Evolutionary conservation across 2,113 vertebrate species (phyloP).

Genomic region (Herpailurus yagouaroundi): DNA sequence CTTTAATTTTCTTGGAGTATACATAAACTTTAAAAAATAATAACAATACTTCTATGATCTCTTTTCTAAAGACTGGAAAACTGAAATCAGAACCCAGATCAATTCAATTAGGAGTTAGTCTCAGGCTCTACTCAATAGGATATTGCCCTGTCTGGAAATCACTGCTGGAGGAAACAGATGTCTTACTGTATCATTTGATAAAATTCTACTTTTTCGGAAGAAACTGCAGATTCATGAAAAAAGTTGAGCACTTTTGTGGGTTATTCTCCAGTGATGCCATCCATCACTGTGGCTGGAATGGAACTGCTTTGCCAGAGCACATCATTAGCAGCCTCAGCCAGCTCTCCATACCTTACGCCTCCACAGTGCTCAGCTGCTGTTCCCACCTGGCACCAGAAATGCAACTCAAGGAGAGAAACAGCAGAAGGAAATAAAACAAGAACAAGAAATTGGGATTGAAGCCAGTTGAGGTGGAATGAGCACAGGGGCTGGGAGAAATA

Average conservation of each 20-base stretch:
- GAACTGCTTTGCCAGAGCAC: slow-evolving; percentile 47
- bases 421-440: slow-evolving; percentile 53
- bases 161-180: slow-evolving; percentile 52
- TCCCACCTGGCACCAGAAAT: slow-evolving; percentile 65
- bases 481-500: neutral
- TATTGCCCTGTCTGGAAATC: neutral
- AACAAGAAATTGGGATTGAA: neutral
- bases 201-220: slow-evolving; percentile 69
- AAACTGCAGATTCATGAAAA: slow-evolving; percentile 77
- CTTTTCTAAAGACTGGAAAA: neutral
- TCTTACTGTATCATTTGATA: slow-evolving; percentile 58
- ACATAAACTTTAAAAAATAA: neutral
- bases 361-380: slow-evolving; percentile 47
- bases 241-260: slow-evolving; percentile 53
- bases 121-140: neutral
- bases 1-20: neutral
- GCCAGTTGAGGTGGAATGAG: slow-evolving; percentile 1
- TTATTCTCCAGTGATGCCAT: slow-evolving; percentile 56
- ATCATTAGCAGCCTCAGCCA: slow-evolving; percentile 17
- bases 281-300: slow-evolving; percentile 68
- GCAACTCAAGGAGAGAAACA: slow-evolving; percentile 51
- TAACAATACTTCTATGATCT: neutral
- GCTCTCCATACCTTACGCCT: neutral
- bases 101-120: neutral
- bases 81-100: neutral